A percentile compares a stretch with the other conserved stretches of the same genome.
These are phyloP conservation scores for Sphecodes monilicornis DNA, from an alignment of 2,888 invertebrate species.

Conservation along the genomic window DNA sequence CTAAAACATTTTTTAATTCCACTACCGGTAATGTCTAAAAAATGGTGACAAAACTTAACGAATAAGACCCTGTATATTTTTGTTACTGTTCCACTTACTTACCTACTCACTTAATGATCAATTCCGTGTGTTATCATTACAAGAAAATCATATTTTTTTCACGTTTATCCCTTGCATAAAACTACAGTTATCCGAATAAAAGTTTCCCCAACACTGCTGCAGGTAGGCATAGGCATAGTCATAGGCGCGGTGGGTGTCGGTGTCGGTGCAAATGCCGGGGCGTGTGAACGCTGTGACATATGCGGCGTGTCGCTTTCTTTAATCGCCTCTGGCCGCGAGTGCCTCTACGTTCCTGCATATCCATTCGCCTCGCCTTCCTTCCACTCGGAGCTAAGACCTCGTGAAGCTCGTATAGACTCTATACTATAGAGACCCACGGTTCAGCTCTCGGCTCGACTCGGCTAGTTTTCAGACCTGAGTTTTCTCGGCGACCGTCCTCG, in stretches of 20 bases:
- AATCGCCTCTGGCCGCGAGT: slow-evolving; percentile 76
- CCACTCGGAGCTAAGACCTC: not conserved
- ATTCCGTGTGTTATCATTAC: no score
- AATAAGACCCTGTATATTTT: no score
- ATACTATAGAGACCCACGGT: slow-evolving; percentile 3
- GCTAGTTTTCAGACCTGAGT: not conserved
- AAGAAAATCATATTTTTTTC: no score
- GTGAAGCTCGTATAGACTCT: no score
- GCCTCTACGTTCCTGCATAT: slow-evolving; percentile 54
- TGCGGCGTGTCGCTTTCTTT: slow-evolving; percentile 84
- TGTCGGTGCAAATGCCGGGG: slow-evolving; percentile 75
- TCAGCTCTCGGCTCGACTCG: slow-evolving; percentile 13
- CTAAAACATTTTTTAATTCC: no score
- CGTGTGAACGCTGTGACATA: slow-evolving; percentile 85
- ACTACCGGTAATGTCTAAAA: no score
- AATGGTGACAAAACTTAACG: no score
- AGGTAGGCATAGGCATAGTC: slow-evolving; percentile 62
- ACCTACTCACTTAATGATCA: no score
- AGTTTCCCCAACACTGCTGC: no score
- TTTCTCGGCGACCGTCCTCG: slow-evolving; percentile 37
- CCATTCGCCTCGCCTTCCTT: slow-evolving; percentile 49
- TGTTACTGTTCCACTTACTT: no score
- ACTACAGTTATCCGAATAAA: no score
- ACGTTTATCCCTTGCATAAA: no score
- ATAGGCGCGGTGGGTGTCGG: slow-evolving; percentile 79